Evolutionary conservation across 2,797 vertebrate genomes (phyloP).

Genomic region (Onychomys leucogaster): DNA sequence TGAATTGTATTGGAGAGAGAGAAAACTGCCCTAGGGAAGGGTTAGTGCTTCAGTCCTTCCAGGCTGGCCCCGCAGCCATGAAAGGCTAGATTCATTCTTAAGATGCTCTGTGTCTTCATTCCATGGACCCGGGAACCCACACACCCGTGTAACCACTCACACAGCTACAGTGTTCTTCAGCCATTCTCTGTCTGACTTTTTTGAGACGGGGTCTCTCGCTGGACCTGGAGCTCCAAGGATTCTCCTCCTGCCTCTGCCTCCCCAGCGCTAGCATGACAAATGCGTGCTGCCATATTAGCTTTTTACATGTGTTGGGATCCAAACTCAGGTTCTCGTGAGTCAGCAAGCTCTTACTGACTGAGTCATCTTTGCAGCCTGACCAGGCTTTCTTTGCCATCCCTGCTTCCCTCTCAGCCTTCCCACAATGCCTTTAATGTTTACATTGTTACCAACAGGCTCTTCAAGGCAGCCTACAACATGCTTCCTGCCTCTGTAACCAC

Average conservation of each 20-base stretch:
- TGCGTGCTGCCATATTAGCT: background rate
- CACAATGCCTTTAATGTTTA: background rate
- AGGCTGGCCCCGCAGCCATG: too few relatives aligned
- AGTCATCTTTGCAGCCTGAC: background rate
- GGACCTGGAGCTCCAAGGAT: background rate
- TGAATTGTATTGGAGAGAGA: too few relatives aligned
- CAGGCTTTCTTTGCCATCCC: background rate
- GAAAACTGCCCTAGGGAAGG: too few relatives aligned
- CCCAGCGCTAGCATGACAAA: background rate
- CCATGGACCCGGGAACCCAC: too few relatives aligned
- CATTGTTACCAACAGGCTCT: background rate
- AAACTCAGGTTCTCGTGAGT: background rate
- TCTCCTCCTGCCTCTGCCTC: background rate
- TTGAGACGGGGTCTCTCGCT: background rate
- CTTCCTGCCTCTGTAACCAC: background rate
- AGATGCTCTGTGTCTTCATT: too few relatives aligned
- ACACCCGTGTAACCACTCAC: too few relatives aligned
- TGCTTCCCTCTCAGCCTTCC: background rate
- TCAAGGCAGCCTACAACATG: background rate
- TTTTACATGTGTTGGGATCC: background rate
- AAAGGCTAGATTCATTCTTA: too few relatives aligned
- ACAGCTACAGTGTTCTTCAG: background rate
- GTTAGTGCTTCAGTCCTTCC: too few relatives aligned
- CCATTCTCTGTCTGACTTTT: background rate
- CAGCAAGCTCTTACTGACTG: background rate